Evolutionary conservation across 2,113 vertebrate species (phyloP), one percentile per base, ranked within the genome.

Genomic region (Myiopsitta monachus): DNA sequence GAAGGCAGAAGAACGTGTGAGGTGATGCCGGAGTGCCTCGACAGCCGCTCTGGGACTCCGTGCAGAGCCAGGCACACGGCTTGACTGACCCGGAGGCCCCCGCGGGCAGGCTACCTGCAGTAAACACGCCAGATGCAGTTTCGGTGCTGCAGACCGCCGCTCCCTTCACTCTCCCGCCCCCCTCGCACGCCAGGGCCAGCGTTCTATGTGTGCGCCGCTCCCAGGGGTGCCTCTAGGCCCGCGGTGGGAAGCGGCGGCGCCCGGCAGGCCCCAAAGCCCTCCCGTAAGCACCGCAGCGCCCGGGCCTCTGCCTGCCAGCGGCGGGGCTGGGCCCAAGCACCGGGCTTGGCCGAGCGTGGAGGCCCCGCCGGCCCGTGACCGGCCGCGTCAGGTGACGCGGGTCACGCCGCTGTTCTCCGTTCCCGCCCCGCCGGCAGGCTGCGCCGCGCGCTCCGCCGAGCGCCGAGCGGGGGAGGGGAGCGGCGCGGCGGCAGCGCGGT

Each of bases 361-460:
- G 38, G 91, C 79, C 75, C 41, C 7, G 59, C 6, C 44, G 44
- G 87, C 57, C 87, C 43, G 43, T 43, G 80, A 67, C 64, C 87
- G 95, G 59, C 86, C 90, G 95, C 97, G 97, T 98, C 98, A 98
- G 98, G 97, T 98, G 98, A 98, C 97, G 97, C 89, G 97, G 97
- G 97, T 98, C 98, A 98, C 98, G 97, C 97, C 98, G 97, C 97
- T 52, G 51, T 94, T 57, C 36, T 57, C 74, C 21, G 74, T 41
- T 16, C 51, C 36, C 66, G 77, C 49, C 46, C 78, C 33, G 62
- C 44, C 62, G 70, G 52, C 92, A 95, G 96, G 94, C 96, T 95
- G 90, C 93, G 94, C 91, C 96, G 90, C 78, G 91, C 72, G 96
- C 96, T 96, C 92, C 92, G 97, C 88, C 86, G 78, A n/a, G 70